Base-by-base conservation (phyloP, 1,140 invertebrate species). In the Polypedilum vanderplanki region DNA sequence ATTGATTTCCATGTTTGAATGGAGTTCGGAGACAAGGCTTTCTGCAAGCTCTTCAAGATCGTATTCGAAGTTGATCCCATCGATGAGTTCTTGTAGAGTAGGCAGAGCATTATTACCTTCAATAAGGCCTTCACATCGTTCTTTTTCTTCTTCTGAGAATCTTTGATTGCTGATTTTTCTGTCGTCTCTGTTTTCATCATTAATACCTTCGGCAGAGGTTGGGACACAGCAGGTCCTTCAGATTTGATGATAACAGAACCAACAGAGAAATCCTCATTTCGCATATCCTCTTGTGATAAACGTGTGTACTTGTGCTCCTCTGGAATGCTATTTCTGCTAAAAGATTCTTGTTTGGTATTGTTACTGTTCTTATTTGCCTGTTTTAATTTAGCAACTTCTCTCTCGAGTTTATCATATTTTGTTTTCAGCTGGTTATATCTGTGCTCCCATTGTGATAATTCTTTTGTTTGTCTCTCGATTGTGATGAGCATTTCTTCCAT, bases 401-500 rank as follows among this genome's bases (percentile, higher is more conserved):
- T 84, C 77, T 86, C 86, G 40, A 91, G 79, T 77, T 86, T 84
- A 77, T 86, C 82, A 76, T 88, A 88, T 80, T 93, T 90, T n/a
- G 81, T 83, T 78, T 87, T 87, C 24, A 92, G 80, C 77, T 86
- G 87, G 75, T 87, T 81, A 76, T 90, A 90, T 81, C 91, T 89
- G 65, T 86, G 85, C 0, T 86, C 80, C 24, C 92, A 80, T n/a
- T 84, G 81, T 75, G 89, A 86, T 77, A 91, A 91, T 77, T 85
- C 84, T 41, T 89, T 86, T 76, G 86, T 86, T n/a, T 93, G 81
- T 24, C 85, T 80, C 76, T 87, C 85, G 7, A 94, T 87, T 64
- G 88, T 87, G 12, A 84, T 83, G 84, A 98, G 95, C 82, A 98
- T 88, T 78, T 95, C 91, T 76, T 93, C 90, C 87, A 98, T 90